phyloP scores from a whole-genome alignment of 92 coral and sea anemone genomes.

The Heteractis magnifica region DNA sequence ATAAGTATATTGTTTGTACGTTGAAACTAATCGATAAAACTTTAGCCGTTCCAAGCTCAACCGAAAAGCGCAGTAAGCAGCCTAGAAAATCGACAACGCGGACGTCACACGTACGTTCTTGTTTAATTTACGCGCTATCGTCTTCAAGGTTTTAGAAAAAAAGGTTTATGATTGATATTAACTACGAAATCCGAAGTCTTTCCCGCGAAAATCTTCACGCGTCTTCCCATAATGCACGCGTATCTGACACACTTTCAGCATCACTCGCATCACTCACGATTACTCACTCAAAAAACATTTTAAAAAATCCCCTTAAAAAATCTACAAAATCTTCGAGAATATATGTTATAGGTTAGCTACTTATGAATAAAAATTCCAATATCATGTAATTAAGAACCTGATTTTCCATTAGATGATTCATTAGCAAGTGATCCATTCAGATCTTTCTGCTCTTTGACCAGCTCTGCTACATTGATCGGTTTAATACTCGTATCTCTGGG shows the following conservation, averaged over 20 bases:
- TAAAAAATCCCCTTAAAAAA: neutral
- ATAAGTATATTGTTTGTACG: too few species aligned
- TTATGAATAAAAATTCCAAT: too few species aligned
- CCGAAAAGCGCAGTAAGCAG: too few species aligned
- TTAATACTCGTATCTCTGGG: slow-evolving; percentile 18
- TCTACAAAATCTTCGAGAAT: neutral
- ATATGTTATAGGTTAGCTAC: too few species aligned
- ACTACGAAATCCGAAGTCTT: neutral
- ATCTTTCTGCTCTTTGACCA: neutral
- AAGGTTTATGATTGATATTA: neutral
- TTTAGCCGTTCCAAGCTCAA: too few species aligned
- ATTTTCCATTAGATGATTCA: neutral
- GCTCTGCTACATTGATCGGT: slow-evolving; percentile 1
- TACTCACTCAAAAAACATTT: neutral
- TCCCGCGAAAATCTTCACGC: neutral
- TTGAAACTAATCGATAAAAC: too few species aligned
- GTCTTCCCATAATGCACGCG: neutral
- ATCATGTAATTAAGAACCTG: neutral
- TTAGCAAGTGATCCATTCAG: neutral
- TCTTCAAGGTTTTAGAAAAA: too few species aligned
- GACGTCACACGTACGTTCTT: too few species aligned
- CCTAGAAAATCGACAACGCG: too few species aligned
- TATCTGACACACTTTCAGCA: neutral
- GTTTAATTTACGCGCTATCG: too few species aligned
- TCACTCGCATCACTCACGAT: neutral